Evolutionary conservation across 2,797 vertebrate genomes (phyloP), one percentile per base, ranked within the genome.

Genomic region (Fratercula arctica): DNA sequence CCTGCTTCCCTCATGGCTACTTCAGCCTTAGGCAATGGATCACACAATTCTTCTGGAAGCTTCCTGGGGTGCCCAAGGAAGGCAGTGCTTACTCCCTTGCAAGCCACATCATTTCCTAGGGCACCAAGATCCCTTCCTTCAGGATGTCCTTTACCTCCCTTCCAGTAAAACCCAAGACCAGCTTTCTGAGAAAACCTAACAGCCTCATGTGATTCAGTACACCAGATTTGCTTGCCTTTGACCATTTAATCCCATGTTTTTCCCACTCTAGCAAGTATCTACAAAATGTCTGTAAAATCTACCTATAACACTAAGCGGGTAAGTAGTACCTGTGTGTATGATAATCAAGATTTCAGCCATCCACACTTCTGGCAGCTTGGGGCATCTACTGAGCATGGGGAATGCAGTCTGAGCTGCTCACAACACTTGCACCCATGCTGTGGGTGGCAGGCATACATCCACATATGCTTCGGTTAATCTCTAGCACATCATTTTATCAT

Each of bases 371-470:
- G 31, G n/a, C 31, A 76, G 18, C 31, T 53, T 69, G 59, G 29
- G 53, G 13, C 2, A 4, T 37, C 37, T 82, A 64, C 60, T 84
- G 46, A 37, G 43, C 17, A 2, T 6, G 10, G 23, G 21, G 12
- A 25, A 43, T 59, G 67, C 43, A 41, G 37, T 9, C 73, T 61
- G 54, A 64, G 68, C 41, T 66, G 54, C 70, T 87, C 1, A 1
- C 31, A 85, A 39, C 60, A 29, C 53, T 48, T 3, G 0, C 15
- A 74, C 13, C 48, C 0, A 0, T 46, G 46, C 60, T 59, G 16
- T 26, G 39, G 10, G 26, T 78, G 57, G 61, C 53, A 86, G 61
- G 10, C 9, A 24, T 37, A 10, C 28, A 16, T 54, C 56, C 39
- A 18, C 33, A 13, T 21, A 26, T 1, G 7, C 54, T 61, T 79